These are phyloP conservation scores for Bufo bufo DNA, from an alignment of 2,113 vertebrate genomes.

Conservation along the genomic window DNA sequence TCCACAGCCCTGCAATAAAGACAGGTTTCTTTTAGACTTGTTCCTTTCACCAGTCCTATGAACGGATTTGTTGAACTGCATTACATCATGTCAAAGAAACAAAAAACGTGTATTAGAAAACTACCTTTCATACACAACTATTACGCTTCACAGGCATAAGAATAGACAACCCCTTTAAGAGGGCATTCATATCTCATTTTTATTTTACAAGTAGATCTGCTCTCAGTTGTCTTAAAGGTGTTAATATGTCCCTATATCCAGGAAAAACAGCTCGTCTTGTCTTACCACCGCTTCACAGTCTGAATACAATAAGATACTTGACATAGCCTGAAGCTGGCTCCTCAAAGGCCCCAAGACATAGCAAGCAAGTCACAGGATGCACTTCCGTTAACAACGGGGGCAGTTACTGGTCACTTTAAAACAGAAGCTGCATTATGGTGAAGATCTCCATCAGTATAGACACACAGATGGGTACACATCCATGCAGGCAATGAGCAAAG, in stretches of 20 bases:
- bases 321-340: background rate
- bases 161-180: too few species aligned
- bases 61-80: too few species aligned
- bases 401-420: background rate
- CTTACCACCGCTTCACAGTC: background rate
- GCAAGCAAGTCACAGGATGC: background rate
- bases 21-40: too few species aligned
- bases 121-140: too few species aligned
- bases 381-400: background rate
- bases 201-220: too few species aligned
- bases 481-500: background rate
- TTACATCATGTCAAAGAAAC: too few species aligned
- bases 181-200: too few species aligned
- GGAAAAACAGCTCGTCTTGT: background rate
- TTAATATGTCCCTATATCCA: background rate
- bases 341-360: background rate
- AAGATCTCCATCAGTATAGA: background rate
- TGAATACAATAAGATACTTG: slow-evolving; percentile 3
- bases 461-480: background rate
- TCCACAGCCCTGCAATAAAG: too few species aligned
- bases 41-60: too few species aligned
- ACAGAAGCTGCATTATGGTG: background rate
- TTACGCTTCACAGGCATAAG: too few species aligned
- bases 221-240: background rate
- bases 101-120: too few species aligned